These are phyloP conservation scores for Anoplopoma fimbria DNA, from an alignment of 2,113 vertebrate species.

Conservation along the genomic window DNA sequence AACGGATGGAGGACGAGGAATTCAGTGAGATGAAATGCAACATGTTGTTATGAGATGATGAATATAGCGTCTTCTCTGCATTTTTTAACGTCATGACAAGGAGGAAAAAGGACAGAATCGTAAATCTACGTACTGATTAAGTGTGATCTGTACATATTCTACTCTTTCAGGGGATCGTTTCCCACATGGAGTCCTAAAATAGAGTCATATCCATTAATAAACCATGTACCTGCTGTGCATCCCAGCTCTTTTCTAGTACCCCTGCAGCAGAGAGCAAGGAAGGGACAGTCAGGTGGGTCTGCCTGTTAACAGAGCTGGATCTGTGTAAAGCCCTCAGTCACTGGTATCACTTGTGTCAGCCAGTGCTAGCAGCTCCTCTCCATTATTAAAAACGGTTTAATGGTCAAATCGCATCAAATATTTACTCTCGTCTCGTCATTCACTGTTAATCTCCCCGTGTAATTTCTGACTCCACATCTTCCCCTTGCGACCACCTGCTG, in stretches of 20 bases:
- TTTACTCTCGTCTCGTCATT: constrained; percentile 50
- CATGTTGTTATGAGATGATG: constrained; percentile 3
- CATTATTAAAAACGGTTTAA: constrained; percentile 52
- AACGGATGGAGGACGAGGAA: constrained; percentile 10
- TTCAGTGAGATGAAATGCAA: constrained; percentile 2
- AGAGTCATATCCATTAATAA: constrained; percentile 76
- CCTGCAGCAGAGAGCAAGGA: constrained; percentile 45
- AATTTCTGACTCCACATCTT: constrained; percentile 33
- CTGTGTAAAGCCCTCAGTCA: constrained; percentile 36
- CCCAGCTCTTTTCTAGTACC: constrained; percentile 49
- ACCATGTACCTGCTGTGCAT: constrained; percentile 77
- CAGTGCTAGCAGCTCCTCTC: constrained; percentile 15
- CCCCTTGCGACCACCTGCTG: constrained; percentile 31
- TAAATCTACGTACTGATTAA: constrained; percentile 31
- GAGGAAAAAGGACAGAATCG: not conserved
- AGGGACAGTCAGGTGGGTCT: constrained; percentile 23
- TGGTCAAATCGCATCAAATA: constrained; percentile 56
- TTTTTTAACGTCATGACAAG: not conserved
- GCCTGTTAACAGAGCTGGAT: constrained; percentile 40
- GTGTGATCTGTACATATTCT: constrained; percentile 40
- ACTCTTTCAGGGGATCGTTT: constrained; percentile 41
- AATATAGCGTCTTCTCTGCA: constrained; percentile 5
- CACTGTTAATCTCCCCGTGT: constrained; percentile 22
- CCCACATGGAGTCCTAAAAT: constrained; percentile 65
- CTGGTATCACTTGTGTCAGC: constrained; percentile 38